Evolutionary conservation across 1,140 invertebrate genomes (phyloP).

Genomic region (Sipha flava): DNA sequence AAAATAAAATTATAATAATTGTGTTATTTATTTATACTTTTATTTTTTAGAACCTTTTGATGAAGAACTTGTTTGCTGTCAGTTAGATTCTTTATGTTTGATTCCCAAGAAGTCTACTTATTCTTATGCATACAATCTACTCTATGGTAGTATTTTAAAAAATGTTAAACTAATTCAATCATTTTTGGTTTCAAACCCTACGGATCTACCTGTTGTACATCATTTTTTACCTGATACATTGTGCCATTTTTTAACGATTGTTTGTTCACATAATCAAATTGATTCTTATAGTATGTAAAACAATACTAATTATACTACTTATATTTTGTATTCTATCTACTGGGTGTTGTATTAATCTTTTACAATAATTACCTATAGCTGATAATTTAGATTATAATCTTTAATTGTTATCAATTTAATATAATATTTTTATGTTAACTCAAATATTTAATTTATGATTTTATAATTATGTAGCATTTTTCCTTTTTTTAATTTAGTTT

Average conservation of each 20-base stretch:
- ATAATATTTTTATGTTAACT: no score
- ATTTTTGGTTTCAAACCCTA: conserved; percentile 2
- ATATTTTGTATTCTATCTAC: background rate
- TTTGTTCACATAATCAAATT: conserved; percentile 23
- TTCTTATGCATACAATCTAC: background rate
- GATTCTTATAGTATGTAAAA: conserved; percentile 17
- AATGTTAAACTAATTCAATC: conserved; percentile 2
- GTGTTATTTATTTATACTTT: background rate
- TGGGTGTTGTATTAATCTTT: no score
- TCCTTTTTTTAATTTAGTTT: no score
- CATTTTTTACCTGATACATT: conserved; percentile 8
- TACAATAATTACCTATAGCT: no score
- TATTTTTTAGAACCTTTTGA: background rate
- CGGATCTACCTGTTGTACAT: conserved; percentile 5
- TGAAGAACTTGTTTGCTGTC: conserved; percentile 13
- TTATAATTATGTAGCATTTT: no score
- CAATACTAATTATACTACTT: background rate
- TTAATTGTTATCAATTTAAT: no score
- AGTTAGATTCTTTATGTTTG: background rate
- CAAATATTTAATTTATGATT: no score
- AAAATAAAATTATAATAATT: background rate
- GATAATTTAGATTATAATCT: no score
- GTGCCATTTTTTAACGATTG: conserved; percentile 20
- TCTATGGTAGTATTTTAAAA: background rate
- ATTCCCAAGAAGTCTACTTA: background rate